Evolutionary conservation across 2,888 invertebrate genomes (phyloP).

Genomic region (Coelopa pilipes): DNA sequence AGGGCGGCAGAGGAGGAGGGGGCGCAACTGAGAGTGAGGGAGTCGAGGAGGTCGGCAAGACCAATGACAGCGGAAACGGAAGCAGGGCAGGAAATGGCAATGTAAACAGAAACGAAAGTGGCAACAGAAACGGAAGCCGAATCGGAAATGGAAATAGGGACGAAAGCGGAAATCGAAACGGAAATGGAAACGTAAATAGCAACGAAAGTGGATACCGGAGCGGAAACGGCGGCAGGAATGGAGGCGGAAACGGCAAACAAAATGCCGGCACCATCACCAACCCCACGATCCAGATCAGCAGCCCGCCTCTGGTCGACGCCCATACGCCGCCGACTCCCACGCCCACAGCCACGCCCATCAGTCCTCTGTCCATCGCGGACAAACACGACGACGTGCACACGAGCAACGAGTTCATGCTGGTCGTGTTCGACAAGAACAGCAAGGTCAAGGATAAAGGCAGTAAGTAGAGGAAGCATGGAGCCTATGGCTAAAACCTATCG

Average conservation of each 20-base stretch:
- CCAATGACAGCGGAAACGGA: background rate
- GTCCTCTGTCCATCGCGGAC: conserved; percentile 46
- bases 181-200: conserved; percentile 22
- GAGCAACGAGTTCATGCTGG: conserved; percentile 85
- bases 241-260: conserved; percentile 31
- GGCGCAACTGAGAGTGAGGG: background rate
- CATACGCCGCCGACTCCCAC: conserved; percentile 9
- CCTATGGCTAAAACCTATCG: too few species aligned
- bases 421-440: conserved; percentile 72
- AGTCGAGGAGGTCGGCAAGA: background rate
- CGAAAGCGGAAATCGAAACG: background rate
- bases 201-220: background rate
- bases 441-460: conserved; percentile 69
- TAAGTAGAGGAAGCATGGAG: too few species aligned
- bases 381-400: conserved; percentile 70
- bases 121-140: background rate
- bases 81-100: background rate
- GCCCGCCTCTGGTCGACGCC: conserved; percentile 45
- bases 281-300: conserved; percentile 61
- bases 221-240: conserved; percentile 1
- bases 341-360: conserved; percentile 9
- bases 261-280: conserved; percentile 43
- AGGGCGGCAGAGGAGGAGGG: background rate
- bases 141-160: background rate
- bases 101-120: background rate